phyloP scores from a whole-genome alignment of 1,140 invertebrate genomes.

The Spodoptera litura region DNA sequence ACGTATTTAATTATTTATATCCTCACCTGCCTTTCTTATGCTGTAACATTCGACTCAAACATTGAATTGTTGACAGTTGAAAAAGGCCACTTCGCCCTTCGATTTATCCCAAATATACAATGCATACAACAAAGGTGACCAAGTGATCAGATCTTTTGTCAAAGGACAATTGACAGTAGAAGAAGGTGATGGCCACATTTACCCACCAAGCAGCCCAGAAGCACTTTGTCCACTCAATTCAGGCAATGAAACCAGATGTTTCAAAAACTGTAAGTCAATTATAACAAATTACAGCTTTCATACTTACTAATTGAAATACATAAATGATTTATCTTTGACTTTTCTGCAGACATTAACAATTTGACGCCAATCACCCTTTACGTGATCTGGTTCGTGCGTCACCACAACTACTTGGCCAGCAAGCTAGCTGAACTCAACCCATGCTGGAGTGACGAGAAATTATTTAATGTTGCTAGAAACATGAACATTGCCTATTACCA shows the following conservation, averaged over 20 bases:
- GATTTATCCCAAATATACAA: conserved; percentile 18
- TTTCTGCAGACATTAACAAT: neutral
- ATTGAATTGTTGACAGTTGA: conserved; percentile 2
- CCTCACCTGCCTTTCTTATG: too few relatives aligned
- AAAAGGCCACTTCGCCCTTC: neutral
- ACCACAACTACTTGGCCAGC: conserved; percentile 89
- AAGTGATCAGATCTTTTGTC: neutral
- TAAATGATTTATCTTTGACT: neutral
- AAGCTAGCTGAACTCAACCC: conserved; percentile 87
- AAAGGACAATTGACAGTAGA: conserved; percentile 7
- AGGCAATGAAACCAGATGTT: conserved; percentile 4
- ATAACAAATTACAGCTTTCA: too few relatives aligned
- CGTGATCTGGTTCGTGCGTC: conserved; percentile 85
- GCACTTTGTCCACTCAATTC: neutral
- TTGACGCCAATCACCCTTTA: conserved; percentile 56
- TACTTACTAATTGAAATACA: too few relatives aligned
- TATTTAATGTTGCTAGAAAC: conserved; percentile 89
- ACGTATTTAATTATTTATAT: too few relatives aligned
- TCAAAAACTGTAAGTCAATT: conserved; percentile 13
- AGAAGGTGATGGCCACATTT: conserved; percentile 8
- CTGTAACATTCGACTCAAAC: neutral
- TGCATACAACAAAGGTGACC: neutral
- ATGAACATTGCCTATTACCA: conserved; percentile 87
- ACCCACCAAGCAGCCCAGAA: conserved; percentile 14
- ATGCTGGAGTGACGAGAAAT: conserved; percentile 88